Evolutionary conservation across 2,888 invertebrate genomes (phyloP).

Genomic region (Scaptomyza caliginosa): DNA sequence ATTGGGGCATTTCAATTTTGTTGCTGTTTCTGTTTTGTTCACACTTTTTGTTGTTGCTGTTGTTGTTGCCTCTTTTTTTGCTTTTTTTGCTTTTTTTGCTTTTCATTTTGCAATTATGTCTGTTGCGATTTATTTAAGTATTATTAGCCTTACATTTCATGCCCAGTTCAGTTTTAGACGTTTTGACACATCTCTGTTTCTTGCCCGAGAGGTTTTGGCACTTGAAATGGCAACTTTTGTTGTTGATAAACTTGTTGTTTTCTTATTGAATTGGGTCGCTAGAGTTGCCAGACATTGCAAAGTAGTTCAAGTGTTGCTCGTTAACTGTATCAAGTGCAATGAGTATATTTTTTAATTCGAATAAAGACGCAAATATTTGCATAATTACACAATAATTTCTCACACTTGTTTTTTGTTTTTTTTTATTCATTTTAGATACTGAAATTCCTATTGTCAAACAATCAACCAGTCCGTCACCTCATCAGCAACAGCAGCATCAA

Average conservation of each 20-base stretch:
- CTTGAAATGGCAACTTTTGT: constrained; percentile 3
- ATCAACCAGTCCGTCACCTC: constrained; percentile 84
- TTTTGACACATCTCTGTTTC: constrained; percentile 66
- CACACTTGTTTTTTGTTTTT: neutral
- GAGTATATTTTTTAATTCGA: neutral
- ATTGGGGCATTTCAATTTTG: constrained; percentile 70
- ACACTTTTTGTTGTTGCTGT: constrained; percentile 28
- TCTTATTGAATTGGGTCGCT: constrained; percentile 51
- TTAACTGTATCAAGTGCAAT: constrained; percentile 21
- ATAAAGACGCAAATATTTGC: neutral
- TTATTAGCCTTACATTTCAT: constrained; percentile 60
- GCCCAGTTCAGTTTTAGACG: constrained; percentile 48
- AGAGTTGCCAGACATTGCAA: constrained; percentile 38
- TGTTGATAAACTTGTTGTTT: constrained; percentile 42
- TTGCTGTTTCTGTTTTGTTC: constrained; percentile 23
- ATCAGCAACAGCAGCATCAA: constrained; percentile 77
- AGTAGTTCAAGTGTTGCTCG: constrained; percentile 23
- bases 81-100: constrained; percentile 46
- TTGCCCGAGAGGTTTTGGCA: constrained; percentile 36
- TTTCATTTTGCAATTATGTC: constrained; percentile 59
- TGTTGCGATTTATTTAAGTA: constrained; percentile 60
- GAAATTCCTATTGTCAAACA: constrained; percentile 85
- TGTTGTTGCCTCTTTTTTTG: constrained; percentile 43
- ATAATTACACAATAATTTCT: constrained; percentile 5
- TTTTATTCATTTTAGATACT: constrained; percentile 80